Evolutionary conservation across 2,888 invertebrate genomes (phyloP), one percentile per base, ranked within the genome.

Genomic region (Dolomedes plantarius): DNA sequence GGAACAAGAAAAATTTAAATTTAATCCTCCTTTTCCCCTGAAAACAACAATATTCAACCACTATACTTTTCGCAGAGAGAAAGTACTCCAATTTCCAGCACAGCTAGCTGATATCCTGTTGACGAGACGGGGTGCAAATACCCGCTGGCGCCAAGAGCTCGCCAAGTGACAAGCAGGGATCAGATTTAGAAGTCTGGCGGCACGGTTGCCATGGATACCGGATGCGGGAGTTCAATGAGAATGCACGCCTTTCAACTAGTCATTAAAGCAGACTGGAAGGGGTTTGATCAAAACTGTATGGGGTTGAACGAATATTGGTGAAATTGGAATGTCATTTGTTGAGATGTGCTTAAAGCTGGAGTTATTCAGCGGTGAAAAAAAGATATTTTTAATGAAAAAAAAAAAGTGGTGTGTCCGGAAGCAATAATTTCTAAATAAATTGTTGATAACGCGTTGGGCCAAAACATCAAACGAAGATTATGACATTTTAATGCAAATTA

Each of bases 81-180:
- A 46, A 46, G 46, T 46, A 46, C 46, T 46, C n/a, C 46, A 46
- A 46, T 46, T 46, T 46, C 46, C 46, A 46, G 46, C 46, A 46
- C n/a, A 46, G 46, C 7, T 9, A 46, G n/a, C 2, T 46, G 46
- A 46, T 46, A 46, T 46, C 46, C 46, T 46, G 46, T 16, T 16
- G 46, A 13, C 46, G 46, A 46, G 46, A 46, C 46, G 2, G 46
- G 46, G 46, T 16, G 46, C 46, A 46, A 46, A 46, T 46, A 46
- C 46, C 46, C 46, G 46, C 46, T 46, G 46, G 46, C 46, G 46
- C 46, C 46, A 46, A 46, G 46, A 46, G 46, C 46, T 46, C 46
- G 46, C 46, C 46, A 46, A 46, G 46, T 46, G 46, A 46, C 46
- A 46, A 13, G 46, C 46, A 13, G 46, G 16, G 46, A 46, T 46